Evolutionary conservation across 2,888 invertebrate species (phyloP).

Genomic region (Luperina nickerlii): DNA sequence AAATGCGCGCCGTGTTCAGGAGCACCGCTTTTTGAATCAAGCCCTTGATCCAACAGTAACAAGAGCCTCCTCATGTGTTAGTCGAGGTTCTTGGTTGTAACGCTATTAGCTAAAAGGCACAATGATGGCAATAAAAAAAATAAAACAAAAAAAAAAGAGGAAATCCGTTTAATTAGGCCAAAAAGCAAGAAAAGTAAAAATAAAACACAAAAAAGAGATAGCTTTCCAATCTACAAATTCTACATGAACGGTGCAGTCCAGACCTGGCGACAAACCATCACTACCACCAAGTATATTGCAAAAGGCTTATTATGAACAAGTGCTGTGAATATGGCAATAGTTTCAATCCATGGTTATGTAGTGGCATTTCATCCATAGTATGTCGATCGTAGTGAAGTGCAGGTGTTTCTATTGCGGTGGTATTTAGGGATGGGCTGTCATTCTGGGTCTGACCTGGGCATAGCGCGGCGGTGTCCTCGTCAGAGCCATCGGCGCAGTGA

Average conservation of each 20-base stretch:
- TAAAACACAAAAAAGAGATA: conserved; percentile 7
- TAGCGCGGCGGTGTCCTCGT: conserved; percentile 95
- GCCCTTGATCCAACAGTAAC: neutral
- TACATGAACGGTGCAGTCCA: neutral
- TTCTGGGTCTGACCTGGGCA: conserved; percentile 93
- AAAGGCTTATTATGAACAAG: conserved; percentile 9
- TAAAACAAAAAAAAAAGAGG: conserved; percentile 19
- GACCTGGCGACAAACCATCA: neutral
- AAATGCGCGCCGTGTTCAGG: neutral
- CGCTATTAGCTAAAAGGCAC: neutral
- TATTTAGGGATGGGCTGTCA: conserved; percentile 2
- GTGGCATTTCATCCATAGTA: neutral
- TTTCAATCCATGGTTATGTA: neutral
- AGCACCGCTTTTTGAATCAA: neutral
- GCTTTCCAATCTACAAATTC: conserved; percentile 33
- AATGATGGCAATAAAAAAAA: conserved; percentile 21
- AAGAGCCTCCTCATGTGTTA: neutral
- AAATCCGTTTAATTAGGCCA: conserved; percentile 19
- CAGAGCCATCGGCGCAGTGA: conserved; percentile 98
- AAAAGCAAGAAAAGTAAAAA: conserved; percentile 7
- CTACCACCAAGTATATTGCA: conserved; percentile 10
- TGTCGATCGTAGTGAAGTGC: conserved; percentile 9
- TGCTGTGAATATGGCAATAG: conserved; percentile 12
- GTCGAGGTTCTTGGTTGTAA: neutral
- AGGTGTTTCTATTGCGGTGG: conserved; percentile 11